These are phyloP conservation scores for Carassius auratus DNA, from an alignment of 2,113 vertebrate species.

Conservation along the genomic window DNA sequence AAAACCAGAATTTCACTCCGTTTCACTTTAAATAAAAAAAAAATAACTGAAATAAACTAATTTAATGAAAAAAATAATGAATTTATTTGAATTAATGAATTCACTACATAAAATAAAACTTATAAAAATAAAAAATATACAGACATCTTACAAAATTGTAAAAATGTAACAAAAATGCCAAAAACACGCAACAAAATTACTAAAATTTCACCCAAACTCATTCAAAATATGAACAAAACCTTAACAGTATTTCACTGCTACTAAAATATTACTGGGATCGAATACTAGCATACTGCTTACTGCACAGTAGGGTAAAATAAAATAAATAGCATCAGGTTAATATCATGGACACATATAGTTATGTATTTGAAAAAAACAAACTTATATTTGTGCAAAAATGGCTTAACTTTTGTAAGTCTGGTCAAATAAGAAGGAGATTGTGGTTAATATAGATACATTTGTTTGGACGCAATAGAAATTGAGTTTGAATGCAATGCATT, in stretches of 20 bases:
- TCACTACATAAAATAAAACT: no score
- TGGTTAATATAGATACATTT: background rate
- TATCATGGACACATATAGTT: background rate
- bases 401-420: background rate
- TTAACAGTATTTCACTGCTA: background rate
- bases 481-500: background rate
- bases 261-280: background rate
- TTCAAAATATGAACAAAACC: background rate
- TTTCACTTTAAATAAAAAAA: no score
- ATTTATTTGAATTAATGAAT: no score
- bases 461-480: background rate
- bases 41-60: no score
- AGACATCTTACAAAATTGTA: no score
- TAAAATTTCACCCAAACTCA: background rate
- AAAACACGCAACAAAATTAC: no score
- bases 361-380: background rate
- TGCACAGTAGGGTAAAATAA: background rate
- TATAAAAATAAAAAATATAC: no score
- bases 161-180: no score
- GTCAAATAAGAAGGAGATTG: background rate
- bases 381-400: background rate
- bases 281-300: background rate
- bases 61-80: no score
- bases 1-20: no score
- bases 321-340: background rate